Percentiles rank a stretch among this genome's conserved stretches.
Conservation (phyloP, 2,888 invertebrate species). For the Lithophane semibrunnea region DNA sequence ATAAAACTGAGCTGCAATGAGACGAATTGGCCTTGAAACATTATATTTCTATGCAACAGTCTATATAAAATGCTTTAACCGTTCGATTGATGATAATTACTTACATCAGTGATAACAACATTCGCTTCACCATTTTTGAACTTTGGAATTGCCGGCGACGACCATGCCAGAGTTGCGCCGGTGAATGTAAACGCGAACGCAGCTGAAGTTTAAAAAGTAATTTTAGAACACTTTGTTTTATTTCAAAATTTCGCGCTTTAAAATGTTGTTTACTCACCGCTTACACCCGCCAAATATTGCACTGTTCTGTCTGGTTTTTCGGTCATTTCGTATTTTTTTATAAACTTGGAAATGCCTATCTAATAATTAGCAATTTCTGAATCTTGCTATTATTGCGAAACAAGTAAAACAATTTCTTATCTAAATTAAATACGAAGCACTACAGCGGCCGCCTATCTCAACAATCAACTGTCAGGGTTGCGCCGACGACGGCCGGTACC, state of each 20-base stretch:
- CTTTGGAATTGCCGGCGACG: conserved; percentile 90
- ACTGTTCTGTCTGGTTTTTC: conserved; percentile 76
- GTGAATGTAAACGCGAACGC: conserved; percentile 86
- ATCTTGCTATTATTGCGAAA: conserved; percentile 16
- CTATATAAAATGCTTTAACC: conserved; percentile 8
- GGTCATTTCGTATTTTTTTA: conserved; percentile 48
- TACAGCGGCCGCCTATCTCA: conserved; percentile 42
- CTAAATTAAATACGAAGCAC: conserved; percentile 33
- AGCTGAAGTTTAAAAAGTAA: conserved; percentile 71
- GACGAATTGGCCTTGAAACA: conserved; percentile 9
- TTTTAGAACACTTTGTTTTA: conserved; percentile 29
- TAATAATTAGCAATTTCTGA: not conserved
- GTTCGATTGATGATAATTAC: conserved; percentile 61
- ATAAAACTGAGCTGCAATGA: not conserved
- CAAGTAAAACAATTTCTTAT: conserved; percentile 24
- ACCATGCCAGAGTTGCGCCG: conserved; percentile 88
- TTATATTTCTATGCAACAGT: not conserved
- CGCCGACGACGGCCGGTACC: conserved; percentile 37
- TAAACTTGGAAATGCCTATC: not conserved
- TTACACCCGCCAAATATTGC: conserved; percentile 86
- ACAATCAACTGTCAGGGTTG: conserved; percentile 60
- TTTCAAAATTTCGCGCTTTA: conserved; percentile 70
- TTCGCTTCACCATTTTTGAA: conserved; percentile 84
- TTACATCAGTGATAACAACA: conserved; percentile 84
- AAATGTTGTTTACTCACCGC: conserved; percentile 77